Evolutionary conservation across 2,113 vertebrate genomes (phyloP).

Genomic region (Rousettus leschenaultii): DNA sequence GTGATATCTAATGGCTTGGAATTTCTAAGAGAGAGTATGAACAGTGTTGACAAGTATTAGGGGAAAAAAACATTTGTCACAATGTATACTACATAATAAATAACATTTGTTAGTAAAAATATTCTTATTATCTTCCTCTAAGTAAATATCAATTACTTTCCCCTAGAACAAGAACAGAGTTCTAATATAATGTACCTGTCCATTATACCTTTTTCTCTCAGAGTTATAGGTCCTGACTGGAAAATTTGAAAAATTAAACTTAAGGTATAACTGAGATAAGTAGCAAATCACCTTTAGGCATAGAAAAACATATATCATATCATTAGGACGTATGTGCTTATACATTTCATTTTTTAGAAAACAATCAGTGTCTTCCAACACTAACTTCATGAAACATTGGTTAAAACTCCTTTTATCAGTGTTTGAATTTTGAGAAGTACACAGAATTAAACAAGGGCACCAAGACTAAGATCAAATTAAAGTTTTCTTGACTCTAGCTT

Average conservation of each 20-base stretch:
- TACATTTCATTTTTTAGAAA: not conserved
- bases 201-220: not conserved
- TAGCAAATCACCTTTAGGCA: not conserved
- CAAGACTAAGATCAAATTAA: not conserved
- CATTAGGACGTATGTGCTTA: not conserved
- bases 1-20: not conserved
- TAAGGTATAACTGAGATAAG: not conserved
- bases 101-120: not conserved
- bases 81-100: not conserved
- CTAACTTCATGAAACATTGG: not conserved
- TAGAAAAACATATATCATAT: not conserved
- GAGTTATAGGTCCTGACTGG: not conserved
- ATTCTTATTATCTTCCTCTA: not conserved
- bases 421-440: conserved; percentile 17
- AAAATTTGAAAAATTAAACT: not conserved
- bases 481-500: not conserved
- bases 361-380: not conserved
- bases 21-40: not conserved
- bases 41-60: not conserved
- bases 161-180: not conserved
- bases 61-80: not conserved
- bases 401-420: not conserved
- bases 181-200: not conserved
- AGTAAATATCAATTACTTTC: not conserved
- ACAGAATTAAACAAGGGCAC: not conserved